phyloP scores from a whole-genome alignment of 2,888 invertebrate genomes.

The Apocheima hispidaria region DNA sequence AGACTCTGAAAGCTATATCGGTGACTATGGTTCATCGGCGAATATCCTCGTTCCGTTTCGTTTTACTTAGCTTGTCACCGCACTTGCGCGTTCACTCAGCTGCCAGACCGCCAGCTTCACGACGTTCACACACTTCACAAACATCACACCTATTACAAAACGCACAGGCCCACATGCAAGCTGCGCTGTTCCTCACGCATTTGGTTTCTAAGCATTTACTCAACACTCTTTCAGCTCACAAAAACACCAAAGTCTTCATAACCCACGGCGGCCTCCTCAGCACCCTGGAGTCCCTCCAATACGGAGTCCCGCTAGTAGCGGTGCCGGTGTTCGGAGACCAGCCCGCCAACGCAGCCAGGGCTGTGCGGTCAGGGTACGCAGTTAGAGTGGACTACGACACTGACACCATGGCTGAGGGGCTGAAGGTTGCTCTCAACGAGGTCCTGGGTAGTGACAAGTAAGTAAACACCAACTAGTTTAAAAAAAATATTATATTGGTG shows the following conservation, averaged over 20 bases:
- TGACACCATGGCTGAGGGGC: slow-evolving; percentile 39
- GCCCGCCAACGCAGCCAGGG: slow-evolving; percentile 52
- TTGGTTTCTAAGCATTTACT: not conserved
- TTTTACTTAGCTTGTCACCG: too few species aligned
- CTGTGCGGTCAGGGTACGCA: slow-evolving; percentile 50
- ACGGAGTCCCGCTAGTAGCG: slow-evolving; percentile 54
- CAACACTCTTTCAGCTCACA: slow-evolving; percentile 52
- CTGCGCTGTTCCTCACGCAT: too few species aligned
- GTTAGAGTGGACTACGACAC: slow-evolving; percentile 42
- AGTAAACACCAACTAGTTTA: slow-evolving; percentile 6
- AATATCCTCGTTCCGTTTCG: too few species aligned
- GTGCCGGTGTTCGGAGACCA: slow-evolving; percentile 62
- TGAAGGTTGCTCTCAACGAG: slow-evolving; percentile 47
- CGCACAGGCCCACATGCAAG: too few species aligned
- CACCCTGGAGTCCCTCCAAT: slow-evolving; percentile 52
- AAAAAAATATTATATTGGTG: too few species aligned
- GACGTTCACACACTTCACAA: too few species aligned
- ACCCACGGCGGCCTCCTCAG: slow-evolving; percentile 61
- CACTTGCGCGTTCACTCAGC: too few species aligned
- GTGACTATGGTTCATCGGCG: too few species aligned
- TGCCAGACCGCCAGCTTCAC: too few species aligned
- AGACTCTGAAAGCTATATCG: too few species aligned
- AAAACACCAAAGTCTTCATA: slow-evolving; percentile 57
- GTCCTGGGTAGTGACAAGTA: slow-evolving; percentile 52
- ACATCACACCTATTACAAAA: too few species aligned